These are phyloP conservation scores for Leptobrachium ailaonicum DNA, from an alignment of 2,113 vertebrate genomes.

Conservation along the genomic window DNA sequence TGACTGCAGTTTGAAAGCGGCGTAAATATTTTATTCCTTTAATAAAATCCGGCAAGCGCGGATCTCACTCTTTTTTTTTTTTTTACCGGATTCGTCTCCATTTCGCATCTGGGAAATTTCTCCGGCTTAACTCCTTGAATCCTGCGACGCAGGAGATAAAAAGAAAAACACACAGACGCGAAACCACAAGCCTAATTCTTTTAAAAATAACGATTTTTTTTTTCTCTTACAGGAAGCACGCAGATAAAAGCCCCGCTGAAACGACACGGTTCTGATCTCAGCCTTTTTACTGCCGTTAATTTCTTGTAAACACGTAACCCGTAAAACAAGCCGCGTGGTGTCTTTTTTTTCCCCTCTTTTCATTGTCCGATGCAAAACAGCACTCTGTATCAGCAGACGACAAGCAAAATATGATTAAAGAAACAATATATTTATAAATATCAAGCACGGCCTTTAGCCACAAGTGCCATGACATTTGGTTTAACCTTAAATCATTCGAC, in stretches of 20 bases:
- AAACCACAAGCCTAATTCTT: background rate
- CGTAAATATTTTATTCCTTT: constrained; percentile 41
- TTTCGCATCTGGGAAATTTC: constrained; percentile 16
- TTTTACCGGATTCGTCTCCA: constrained; percentile 13
- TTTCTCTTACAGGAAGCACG: background rate
- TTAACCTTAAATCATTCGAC: background rate
- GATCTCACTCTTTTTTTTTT: background rate
- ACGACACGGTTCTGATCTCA: background rate
- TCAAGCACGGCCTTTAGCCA: background rate
- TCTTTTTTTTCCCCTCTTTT: constrained; percentile 1
- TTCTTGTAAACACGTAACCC: constrained; percentile 18
- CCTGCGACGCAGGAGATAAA: background rate
- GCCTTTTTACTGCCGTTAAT: constrained; percentile 8
- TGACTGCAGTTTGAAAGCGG: constrained; percentile 32
- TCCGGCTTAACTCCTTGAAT: background rate
- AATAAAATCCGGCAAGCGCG: constrained; percentile 20
- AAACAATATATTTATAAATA: too few species aligned
- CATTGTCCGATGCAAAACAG: background rate
- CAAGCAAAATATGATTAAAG: too few species aligned
- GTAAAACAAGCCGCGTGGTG: background rate
- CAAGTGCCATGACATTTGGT: background rate
- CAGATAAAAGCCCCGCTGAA: constrained; percentile 2
- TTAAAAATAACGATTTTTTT: background rate
- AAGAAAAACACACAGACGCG: too few species aligned
- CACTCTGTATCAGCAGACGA: background rate